These are phyloP conservation scores for Nephrocerus scutellatus DNA, from an alignment of 2,888 invertebrate species.

Conservation along the genomic window DNA sequence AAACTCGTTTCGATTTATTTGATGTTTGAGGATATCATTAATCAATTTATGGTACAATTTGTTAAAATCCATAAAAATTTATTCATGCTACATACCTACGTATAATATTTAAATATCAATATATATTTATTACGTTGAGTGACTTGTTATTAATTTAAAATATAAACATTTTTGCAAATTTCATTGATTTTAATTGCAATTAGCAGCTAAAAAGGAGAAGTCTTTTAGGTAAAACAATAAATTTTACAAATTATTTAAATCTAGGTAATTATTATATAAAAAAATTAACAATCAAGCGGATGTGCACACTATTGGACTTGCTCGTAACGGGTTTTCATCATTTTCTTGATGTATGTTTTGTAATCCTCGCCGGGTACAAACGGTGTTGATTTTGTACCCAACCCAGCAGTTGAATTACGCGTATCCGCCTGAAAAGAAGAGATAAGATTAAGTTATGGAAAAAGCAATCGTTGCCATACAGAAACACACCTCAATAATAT, in stretches of 20 bases:
- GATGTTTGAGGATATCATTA: too few relatives aligned
- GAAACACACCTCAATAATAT: conserved; percentile 74
- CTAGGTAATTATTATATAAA: neutral
- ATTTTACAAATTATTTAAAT: neutral
- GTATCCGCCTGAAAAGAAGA: conserved; percentile 33
- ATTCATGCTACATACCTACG: too few relatives aligned
- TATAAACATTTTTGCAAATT: neutral
- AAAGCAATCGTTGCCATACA: neutral
- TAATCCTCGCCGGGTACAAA: conserved; percentile 45
- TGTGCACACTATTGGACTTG: conserved; percentile 30
- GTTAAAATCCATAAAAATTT: too few relatives aligned
- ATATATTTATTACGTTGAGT: neutral
- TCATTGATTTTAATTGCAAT: neutral
- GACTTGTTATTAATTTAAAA: neutral
- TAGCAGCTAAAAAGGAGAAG: neutral
- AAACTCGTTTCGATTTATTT: too few relatives aligned
- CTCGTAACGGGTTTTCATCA: conserved; percentile 48
- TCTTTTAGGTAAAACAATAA: neutral
- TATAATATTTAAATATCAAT: too few relatives aligned
- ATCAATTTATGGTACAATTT: too few relatives aligned
- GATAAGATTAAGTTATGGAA: too few relatives aligned
- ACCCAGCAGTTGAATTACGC: conserved; percentile 68
- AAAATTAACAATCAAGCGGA: neutral
- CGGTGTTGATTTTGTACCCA: conserved; percentile 63
- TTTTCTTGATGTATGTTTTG: conserved; percentile 47